Conservation (phyloP, 1,140 invertebrate species). For the Drosophila lacteicornis region DNA sequence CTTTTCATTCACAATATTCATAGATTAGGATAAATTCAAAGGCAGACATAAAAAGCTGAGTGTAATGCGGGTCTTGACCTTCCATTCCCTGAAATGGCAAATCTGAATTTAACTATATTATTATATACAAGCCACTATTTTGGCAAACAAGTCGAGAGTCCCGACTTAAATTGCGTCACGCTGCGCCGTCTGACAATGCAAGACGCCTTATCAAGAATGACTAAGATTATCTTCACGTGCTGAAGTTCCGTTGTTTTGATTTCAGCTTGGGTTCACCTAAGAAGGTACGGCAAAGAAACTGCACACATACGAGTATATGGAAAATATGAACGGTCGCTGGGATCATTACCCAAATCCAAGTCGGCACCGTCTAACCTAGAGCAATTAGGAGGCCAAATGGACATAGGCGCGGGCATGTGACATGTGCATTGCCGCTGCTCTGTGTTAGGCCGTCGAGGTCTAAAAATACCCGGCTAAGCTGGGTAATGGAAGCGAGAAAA, state of each 20-base stretch:
- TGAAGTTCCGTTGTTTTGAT: slow-evolving; percentile 20
- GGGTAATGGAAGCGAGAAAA: slow-evolving; percentile 2
- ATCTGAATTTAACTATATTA: not conserved
- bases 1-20: not conserved
- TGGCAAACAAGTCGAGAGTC: not conserved
- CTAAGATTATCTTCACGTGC: slow-evolving; percentile 38
- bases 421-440: slow-evolving; percentile 2
- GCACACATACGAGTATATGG: too few species aligned
- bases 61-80: not conserved
- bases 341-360: not conserved
- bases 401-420: slow-evolving; percentile 24
- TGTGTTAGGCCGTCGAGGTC: slow-evolving; percentile 2
- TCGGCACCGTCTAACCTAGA: slow-evolving; percentile 1
- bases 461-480: slow-evolving; percentile 51
- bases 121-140: not conserved
- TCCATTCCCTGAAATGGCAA: not conserved
- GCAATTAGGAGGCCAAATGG: slow-evolving; percentile 2
- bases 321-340: not conserved
- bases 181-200: not conserved
- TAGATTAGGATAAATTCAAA: not conserved
- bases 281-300: not conserved
- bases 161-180: slow-evolving; percentile 17
- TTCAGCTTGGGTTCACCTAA: not conserved
- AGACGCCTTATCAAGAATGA: slow-evolving; percentile 12
- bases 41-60: not conserved